These are phyloP conservation scores for Fulmarus glacialis DNA, from an alignment of 2,113 vertebrate species.

Conservation along the genomic window DNA sequence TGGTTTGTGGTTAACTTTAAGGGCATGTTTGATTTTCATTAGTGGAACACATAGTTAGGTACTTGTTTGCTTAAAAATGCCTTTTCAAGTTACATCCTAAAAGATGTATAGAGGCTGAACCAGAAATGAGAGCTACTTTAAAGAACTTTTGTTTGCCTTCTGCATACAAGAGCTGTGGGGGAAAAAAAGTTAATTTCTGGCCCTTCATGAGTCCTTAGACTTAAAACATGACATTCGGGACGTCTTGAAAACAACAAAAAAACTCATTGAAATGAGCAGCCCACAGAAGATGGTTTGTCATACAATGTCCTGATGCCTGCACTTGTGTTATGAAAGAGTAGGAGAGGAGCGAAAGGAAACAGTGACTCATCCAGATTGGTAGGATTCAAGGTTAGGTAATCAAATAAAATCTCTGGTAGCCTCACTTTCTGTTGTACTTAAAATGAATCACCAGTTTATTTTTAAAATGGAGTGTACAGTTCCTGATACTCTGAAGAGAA, in stretches of 20 bases:
- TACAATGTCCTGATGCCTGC: not conserved
- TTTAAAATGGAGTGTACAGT: not conserved
- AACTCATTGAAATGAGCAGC: not conserved
- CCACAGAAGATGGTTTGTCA: not conserved
- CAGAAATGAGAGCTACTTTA: not conserved
- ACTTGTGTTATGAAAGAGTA: not conserved
- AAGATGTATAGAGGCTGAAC: not conserved
- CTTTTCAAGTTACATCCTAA: not conserved
- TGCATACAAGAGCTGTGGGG: not conserved
- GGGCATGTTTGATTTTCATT: not conserved
- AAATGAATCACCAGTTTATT: slow-evolving; percentile 2
- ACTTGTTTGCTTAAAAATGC: not conserved
- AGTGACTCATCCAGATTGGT: not conserved
- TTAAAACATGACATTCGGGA: not conserved
- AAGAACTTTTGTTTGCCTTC: not conserved
- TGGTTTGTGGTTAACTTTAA: not conserved
- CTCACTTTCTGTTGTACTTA: not conserved
- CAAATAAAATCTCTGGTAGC: not conserved
- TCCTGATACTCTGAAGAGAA: not conserved
- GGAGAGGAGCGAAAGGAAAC: not conserved
- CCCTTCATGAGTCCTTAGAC: not conserved
- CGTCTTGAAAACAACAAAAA: not conserved
- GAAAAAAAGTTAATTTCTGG: not conserved
- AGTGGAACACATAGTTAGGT: not conserved
- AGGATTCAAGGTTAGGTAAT: not conserved